Conservation (phyloP, 2,113 vertebrate species). For the Prunella himalayana region DNA sequence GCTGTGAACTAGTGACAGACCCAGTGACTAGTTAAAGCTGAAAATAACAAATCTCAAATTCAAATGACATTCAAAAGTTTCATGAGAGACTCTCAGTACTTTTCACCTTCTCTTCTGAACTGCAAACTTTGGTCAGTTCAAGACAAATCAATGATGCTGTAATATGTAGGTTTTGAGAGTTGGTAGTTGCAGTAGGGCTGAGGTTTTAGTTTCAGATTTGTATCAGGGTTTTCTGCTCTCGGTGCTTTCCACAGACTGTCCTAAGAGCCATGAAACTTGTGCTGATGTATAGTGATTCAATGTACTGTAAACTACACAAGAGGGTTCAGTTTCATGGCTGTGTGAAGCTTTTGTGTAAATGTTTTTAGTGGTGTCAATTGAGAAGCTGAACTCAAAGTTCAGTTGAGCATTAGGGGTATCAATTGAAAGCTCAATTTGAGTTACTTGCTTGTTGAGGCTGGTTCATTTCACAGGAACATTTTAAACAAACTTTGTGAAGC, state of each 20-base stretch:
- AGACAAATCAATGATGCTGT: not conserved
- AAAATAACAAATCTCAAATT: not conserved
- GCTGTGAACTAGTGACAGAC: not conserved
- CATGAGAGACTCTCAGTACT: not conserved
- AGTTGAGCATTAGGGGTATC: not conserved
- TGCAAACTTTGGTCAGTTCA: not conserved
- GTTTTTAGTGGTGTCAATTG: not conserved
- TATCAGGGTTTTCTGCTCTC: not conserved
- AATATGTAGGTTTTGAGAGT: not conserved
- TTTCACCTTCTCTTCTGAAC: not conserved
- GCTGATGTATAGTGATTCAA: not conserved
- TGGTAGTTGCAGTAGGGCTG: not conserved
- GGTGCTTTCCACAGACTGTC: not conserved
- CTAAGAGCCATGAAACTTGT: not conserved
- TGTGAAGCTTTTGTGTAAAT: not conserved
- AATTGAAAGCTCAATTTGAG: not conserved
- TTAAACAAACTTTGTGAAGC: not conserved
- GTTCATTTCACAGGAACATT: not conserved
- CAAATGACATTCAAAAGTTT: not conserved
- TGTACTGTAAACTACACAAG: not conserved
- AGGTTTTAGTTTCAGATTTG: not conserved
- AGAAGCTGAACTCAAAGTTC: not conserved
- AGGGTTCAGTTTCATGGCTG: not conserved
- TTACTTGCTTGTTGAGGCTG: not conserved
- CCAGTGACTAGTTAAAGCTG: not conserved